A percentile compares a stretch with the other conserved stretches of the same genome.
Evolutionary conservation across 1,140 invertebrate genomes (phyloP).

Genomic region (Delia radicum): DNA sequence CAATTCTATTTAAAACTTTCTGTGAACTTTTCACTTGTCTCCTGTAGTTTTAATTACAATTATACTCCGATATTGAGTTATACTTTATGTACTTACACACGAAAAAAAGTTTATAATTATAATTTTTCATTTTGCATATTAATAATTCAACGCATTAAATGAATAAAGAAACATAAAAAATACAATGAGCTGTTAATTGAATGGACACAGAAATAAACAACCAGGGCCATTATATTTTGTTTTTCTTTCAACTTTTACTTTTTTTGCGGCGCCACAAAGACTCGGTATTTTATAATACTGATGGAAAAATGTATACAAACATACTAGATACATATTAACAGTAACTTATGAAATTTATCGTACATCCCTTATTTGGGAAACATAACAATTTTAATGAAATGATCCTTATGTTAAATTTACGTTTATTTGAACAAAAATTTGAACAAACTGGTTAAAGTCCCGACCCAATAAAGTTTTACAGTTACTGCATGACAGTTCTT

Average conservation of each 20-base stretch:
- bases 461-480: too few species aligned
- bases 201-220: constrained; percentile 4
- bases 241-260: neutral
- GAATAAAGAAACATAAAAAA: neutral
- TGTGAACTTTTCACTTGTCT: neutral
- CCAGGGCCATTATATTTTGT: neutral
- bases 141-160: neutral
- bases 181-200: constrained; percentile 1
- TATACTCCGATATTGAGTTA: neutral
- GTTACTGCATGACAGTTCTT: too few species aligned
- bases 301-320: neutral
- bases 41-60: neutral
- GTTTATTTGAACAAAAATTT: too few species aligned
- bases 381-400: too few species aligned
- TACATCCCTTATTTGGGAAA: too few species aligned
- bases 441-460: too few species aligned
- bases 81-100: neutral
- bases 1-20: too few species aligned
- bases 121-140: neutral
- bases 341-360: too few species aligned
- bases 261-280: neutral
- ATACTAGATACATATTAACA: neutral
- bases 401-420: too few species aligned
- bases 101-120: neutral
- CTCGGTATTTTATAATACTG: neutral